Conservation (phyloP, 1,140 invertebrate genomes). For the Coelopa frigida region DNA sequence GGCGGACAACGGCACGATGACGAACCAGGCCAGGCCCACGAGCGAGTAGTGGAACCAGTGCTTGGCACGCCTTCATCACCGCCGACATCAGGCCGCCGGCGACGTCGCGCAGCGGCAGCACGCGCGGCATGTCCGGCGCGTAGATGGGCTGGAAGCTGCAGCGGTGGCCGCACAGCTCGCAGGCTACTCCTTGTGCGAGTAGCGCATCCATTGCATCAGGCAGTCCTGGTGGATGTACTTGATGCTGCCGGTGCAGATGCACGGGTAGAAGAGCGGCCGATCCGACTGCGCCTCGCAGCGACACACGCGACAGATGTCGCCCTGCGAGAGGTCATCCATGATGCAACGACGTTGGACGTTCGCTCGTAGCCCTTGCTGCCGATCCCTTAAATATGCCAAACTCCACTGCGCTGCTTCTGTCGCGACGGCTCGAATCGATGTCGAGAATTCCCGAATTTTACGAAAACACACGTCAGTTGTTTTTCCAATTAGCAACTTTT, state of each 20-base stretch:
- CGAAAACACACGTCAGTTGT: too few relatives aligned
- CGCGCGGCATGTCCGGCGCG: conserved; percentile 96
- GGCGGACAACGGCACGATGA: conserved; percentile 94
- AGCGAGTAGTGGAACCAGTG: conserved; percentile 96
- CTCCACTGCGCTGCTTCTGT: too few relatives aligned
- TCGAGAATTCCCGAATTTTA: too few relatives aligned
- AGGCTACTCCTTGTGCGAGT: conserved; percentile 97
- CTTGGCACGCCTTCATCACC: conserved; percentile 80
- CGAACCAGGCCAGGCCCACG: conserved; percentile 93
- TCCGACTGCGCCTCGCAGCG: conserved; percentile 77
- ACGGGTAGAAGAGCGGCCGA: conserved; percentile 91
- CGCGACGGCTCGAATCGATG: too few relatives aligned
- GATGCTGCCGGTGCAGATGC: conserved; percentile 97
- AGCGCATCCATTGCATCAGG: conserved; percentile 83
- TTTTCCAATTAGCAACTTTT: too few relatives aligned
- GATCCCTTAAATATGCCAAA: too few relatives aligned
- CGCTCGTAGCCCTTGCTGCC: too few relatives aligned
- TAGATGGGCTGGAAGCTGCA: conserved; percentile 99
- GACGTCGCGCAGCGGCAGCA: conserved; percentile 86
- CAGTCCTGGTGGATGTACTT: conserved; percentile 98
- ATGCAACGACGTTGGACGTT: too few relatives aligned
- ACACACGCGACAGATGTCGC: conserved; percentile 91
- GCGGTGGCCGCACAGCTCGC: conserved; percentile 95
- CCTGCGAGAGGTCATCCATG: conserved; percentile 40
- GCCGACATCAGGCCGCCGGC: conserved; percentile 82